phyloP scores from a whole-genome alignment of 2,888 invertebrate species.

The Seira sanloemensis region DNA sequence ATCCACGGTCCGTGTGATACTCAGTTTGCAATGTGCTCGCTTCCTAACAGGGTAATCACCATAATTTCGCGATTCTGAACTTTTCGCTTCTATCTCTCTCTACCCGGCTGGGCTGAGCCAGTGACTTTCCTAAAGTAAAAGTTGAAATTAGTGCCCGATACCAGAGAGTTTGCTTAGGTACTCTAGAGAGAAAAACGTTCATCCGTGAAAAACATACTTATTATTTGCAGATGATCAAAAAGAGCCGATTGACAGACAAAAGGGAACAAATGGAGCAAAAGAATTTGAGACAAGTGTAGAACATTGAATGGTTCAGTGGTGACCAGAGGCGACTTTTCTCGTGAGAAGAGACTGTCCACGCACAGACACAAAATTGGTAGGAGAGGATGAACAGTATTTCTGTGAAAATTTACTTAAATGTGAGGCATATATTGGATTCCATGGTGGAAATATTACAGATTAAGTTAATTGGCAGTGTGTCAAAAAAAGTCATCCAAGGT shows the following conservation, averaged over 20 bases:
- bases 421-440: too few species aligned
- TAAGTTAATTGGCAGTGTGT: too few species aligned
- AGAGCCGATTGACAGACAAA: neutral
- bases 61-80: neutral
- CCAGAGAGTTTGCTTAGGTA: neutral
- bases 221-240: neutral
- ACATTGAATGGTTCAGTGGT: too few species aligned
- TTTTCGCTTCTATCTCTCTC: neutral
- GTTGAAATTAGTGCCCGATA: neutral
- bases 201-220: neutral
- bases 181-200: neutral
- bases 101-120: neutral
- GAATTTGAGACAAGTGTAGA: too few species aligned
- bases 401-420: too few species aligned
- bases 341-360: too few species aligned
- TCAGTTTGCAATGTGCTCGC: conserved; percentile 30
- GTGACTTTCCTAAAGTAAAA: neutral
- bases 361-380: too few species aligned
- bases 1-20: conserved; percentile 60
- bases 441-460: too few species aligned
- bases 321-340: too few species aligned
- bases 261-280: neutral
- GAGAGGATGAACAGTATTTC: too few species aligned
- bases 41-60: neutral
- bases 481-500: too few species aligned